These are phyloP conservation scores for Lycodopsis pacificus DNA, from an alignment of 2,797 vertebrate species.

Conservation along the genomic window DNA sequence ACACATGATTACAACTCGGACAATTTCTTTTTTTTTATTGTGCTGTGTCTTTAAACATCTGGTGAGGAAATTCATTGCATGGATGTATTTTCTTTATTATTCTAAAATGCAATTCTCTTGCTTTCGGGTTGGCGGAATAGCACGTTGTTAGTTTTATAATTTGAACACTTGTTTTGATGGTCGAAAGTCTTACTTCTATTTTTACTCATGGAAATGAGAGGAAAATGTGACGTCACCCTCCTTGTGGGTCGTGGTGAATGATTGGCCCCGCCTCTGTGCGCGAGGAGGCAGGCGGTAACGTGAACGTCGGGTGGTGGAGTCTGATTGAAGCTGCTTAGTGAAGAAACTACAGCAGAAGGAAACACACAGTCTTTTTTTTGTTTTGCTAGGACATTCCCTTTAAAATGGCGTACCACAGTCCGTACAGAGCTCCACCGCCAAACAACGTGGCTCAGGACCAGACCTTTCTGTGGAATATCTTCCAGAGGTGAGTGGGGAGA, in stretches of 20 bases:
- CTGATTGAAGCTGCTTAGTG: slow-evolving; percentile 56
- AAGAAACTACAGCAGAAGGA: slow-evolving; percentile 49
- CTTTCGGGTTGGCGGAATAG: background rate
- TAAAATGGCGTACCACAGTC: slow-evolving; percentile 87
- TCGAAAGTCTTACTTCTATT: slow-evolving; percentile 19
- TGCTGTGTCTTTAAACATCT: background rate
- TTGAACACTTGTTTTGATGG: background rate
- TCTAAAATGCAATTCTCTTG: background rate
- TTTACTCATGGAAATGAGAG: slow-evolving; percentile 17
- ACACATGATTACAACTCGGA: background rate
- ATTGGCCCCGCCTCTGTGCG: slow-evolving; percentile 78
- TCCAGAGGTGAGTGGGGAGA: slow-evolving; percentile 83
- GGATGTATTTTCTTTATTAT: background rate
- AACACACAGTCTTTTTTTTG: background rate
- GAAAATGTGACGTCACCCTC: slow-evolving; percentile 66
- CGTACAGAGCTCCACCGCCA: slow-evolving; percentile 81
- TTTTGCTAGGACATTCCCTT: slow-evolving; percentile 34
- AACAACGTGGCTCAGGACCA: slow-evolving; percentile 83
- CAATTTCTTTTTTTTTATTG: background rate
- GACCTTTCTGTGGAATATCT: slow-evolving; percentile 88
- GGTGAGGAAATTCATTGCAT: background rate
- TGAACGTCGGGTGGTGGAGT: slow-evolving; percentile 57
- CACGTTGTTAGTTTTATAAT: too few relatives aligned
- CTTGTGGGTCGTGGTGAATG: slow-evolving; percentile 61
- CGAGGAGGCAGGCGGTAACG: slow-evolving; percentile 50